A percentile compares a stretch with the other conserved stretches of the same genome.
Conservation (phyloP, 1,140 invertebrate genomes). For the Lordiphosa stackelbergi region DNA sequence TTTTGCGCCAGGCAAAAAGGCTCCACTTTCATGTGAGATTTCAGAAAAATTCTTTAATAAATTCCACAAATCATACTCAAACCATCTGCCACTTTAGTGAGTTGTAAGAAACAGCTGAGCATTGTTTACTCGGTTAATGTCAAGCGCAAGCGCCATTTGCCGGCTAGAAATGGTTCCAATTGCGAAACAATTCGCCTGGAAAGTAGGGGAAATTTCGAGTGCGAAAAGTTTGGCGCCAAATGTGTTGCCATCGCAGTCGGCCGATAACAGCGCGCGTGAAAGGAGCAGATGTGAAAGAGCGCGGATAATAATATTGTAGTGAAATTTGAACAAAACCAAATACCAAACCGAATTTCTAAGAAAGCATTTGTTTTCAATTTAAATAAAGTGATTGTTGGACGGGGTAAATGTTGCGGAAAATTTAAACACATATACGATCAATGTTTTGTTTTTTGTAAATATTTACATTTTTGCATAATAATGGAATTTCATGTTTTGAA, state of each 20-base stretch:
- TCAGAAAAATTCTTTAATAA: not conserved
- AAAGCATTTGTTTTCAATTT: not conserved
- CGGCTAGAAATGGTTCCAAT: slow-evolving; percentile 45
- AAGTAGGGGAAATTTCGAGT: slow-evolving; percentile 50
- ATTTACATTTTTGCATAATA: too few relatives aligned
- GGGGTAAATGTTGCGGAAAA: too few relatives aligned
- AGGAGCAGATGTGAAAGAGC: slow-evolving; percentile 27
- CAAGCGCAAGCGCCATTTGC: slow-evolving; percentile 47
- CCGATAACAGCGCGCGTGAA: slow-evolving; percentile 43
- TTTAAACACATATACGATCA: too few relatives aligned
- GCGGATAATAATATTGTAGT: slow-evolving; percentile 16
- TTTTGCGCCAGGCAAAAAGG: not conserved
- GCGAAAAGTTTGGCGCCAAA: slow-evolving; percentile 55
- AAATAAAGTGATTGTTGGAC: slow-evolving; percentile 1
- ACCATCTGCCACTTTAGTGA: too few relatives aligned
- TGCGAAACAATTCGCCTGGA: slow-evolving; percentile 44
- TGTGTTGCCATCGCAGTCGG: slow-evolving; percentile 31
- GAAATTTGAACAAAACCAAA: not conserved
- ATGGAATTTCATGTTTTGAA: too few relatives aligned
- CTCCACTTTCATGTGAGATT: slow-evolving; percentile 17
- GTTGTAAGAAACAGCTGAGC: slow-evolving; percentile 35
- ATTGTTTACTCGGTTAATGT: slow-evolving; percentile 42
- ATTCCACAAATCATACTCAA: too few relatives aligned
- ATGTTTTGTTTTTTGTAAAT: too few relatives aligned
- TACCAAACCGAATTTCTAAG: not conserved